A percentile compares a stretch with the other conserved stretches of the same genome.
These are phyloP conservation scores for Diabrotica virgifera DNA, from an alignment of 1,140 invertebrate species.

Conservation along the genomic window DNA sequence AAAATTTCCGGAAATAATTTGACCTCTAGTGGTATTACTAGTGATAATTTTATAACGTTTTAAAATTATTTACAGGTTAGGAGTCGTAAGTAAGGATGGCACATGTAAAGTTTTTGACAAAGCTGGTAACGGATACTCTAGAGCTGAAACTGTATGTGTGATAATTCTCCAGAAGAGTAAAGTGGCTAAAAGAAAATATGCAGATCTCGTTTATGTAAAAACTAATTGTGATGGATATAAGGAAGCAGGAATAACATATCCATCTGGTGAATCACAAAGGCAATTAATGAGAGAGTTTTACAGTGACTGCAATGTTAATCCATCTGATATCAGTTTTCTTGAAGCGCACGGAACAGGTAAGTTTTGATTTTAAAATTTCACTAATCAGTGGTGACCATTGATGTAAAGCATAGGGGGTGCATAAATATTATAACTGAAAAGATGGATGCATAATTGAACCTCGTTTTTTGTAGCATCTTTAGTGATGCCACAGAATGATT, in stretches of 20 bases:
- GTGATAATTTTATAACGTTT: neutral
- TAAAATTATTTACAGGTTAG: slow-evolving; percentile 56
- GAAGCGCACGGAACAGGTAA: slow-evolving; percentile 89
- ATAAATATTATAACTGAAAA: too few species aligned
- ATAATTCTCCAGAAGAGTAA: slow-evolving; percentile 80
- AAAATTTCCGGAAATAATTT: too few species aligned
- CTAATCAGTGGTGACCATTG: too few species aligned
- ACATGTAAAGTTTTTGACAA: slow-evolving; percentile 88
- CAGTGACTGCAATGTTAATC: slow-evolving; percentile 74
- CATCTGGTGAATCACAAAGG: slow-evolving; percentile 79
- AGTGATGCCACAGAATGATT: too few species aligned
- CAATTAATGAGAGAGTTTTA: slow-evolving; percentile 81
- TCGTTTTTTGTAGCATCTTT: too few species aligned
- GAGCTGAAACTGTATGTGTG: slow-evolving; percentile 74
- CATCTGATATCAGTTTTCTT: slow-evolving; percentile 70
- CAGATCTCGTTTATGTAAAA: slow-evolving; percentile 52
- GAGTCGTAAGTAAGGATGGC: slow-evolving; percentile 83
- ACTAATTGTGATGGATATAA: slow-evolving; percentile 84
- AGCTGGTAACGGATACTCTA: slow-evolving; percentile 70
- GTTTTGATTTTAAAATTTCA: too few species aligned
- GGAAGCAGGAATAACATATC: slow-evolving; percentile 78
- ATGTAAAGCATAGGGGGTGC: too few species aligned
- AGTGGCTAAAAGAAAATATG: slow-evolving; percentile 73
- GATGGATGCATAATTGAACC: too few species aligned
- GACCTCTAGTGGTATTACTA: too few species aligned